These are phyloP conservation scores for Augochlorella aurata DNA, from an alignment of 2,888 invertebrate species.

Conservation along the genomic window DNA sequence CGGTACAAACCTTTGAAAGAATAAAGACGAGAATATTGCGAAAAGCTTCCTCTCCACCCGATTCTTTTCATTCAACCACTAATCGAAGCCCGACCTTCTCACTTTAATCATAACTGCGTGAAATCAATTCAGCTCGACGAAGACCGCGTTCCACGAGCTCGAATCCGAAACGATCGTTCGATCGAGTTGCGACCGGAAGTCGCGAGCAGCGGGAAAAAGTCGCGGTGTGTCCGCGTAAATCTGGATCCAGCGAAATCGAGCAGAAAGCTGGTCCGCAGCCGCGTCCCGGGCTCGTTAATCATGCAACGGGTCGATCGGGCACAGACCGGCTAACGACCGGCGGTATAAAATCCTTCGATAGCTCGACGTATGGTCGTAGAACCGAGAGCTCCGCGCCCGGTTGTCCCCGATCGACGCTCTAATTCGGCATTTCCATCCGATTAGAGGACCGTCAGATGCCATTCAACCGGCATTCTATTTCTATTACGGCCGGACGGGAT, in stretches of 20 bases:
- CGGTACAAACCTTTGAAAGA: no score
- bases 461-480: constrained; percentile 54
- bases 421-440: constrained; percentile 51
- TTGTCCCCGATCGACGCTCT: constrained; percentile 32
- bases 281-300: constrained; percentile 21
- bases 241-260: neutral
- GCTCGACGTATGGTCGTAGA: neutral
- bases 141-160: no score
- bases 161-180: no score
- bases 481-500: constrained; percentile 40
- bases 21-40: no score
- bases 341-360: constrained; percentile 28
- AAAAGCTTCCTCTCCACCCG: no score
- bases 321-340: constrained; percentile 11
- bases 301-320: constrained; percentile 11
- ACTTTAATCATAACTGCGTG: no score
- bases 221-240: neutral
- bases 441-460: constrained; percentile 53
- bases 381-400: neutral
- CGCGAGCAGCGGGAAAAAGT: no score
- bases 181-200: no score
- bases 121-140: no score
- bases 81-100: no score
- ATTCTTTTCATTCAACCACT: no score
- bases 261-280: neutral